phyloP scores from a whole-genome alignment of 2,888 invertebrate genomes.

The Acanthosoma haemorrhoidale region DNA sequence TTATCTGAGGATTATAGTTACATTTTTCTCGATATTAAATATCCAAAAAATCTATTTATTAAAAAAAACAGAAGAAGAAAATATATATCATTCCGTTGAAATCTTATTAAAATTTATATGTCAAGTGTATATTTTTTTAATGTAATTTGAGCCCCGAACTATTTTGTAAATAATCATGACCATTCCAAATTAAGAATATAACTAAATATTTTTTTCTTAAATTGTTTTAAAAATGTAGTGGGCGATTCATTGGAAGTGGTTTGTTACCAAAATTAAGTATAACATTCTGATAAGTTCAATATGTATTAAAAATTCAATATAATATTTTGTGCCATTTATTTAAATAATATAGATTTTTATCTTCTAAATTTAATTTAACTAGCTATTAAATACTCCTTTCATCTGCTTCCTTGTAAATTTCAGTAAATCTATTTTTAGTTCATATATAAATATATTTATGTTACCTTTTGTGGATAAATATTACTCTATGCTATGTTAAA shows the following conservation, averaged over 20 bases:
- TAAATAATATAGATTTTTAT: too few relatives aligned
- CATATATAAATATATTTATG: constrained; percentile 1
- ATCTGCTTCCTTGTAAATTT: too few relatives aligned
- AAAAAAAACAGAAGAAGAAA: background rate
- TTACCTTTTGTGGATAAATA: background rate
- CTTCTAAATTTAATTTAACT: too few relatives aligned
- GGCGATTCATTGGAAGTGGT: background rate
- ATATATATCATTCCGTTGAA: background rate
- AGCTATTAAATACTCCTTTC: too few relatives aligned
- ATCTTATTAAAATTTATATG: background rate
- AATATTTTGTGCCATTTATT: background rate
- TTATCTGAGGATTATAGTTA: background rate
- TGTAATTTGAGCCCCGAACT: background rate
- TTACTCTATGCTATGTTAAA: background rate
- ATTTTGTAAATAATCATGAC: background rate
- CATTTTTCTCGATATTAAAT: too few relatives aligned
- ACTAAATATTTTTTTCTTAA: background rate
- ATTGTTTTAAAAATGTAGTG: background rate
- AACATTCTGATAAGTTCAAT: background rate
- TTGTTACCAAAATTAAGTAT: background rate
- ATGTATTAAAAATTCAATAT: background rate
- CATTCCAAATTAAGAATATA: background rate
- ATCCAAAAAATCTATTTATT: too few relatives aligned
- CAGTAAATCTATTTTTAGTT: too few relatives aligned
- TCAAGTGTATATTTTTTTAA: background rate